Evolutionary conservation across 2,797 vertebrate genomes (phyloP), one percentile per base, ranked within the genome.

Genomic region (Enteromius trimaculatus): DNA sequence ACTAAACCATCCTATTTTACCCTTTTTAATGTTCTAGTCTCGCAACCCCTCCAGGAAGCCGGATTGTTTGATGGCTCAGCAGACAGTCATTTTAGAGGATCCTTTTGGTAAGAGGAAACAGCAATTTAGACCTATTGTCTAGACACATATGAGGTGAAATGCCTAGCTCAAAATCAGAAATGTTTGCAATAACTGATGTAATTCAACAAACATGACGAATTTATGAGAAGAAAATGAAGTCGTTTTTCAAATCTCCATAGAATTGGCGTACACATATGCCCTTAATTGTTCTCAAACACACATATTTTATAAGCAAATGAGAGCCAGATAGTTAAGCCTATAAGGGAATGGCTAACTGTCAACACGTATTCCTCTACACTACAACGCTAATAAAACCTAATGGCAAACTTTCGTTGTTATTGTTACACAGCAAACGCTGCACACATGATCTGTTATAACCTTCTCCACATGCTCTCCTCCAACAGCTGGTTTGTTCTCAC

Each of bases 51-150:
- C 88, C 90, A 90, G 90, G 89, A 89, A 91, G 89, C 90, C 85
- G 80, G 72, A 77, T 83, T 80, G 86, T 89, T 92, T 92, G 91
- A 93, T 93, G 91, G 89, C 91, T 86, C 83, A 70, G 88, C 85
- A 80, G 90, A 90, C 84, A 87, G 85, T 90, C 90, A 90, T 89
- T 91, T 91, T 87, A 87, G 53, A 85, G 89, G 89, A 87, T 77
- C 75, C 74, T 84, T 83, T 77, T 65, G 69, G 51, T 86, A 70
- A 81, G 29, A 79, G 85, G 85, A 89, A 88, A 85, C 84, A 86
- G 53, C 79, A 80, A 87, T 88, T 88, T 88, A 81, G 69, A 79
- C 76, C 80, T 42, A 82, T 86, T 86, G 88, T 89, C 88, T 88
- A 87, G 87, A 87, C 85, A 34, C 17, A 34, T 31, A 77, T 29